Conservation (phyloP, 2,797 vertebrate genomes). For the Bovichtus variegatus region DNA sequence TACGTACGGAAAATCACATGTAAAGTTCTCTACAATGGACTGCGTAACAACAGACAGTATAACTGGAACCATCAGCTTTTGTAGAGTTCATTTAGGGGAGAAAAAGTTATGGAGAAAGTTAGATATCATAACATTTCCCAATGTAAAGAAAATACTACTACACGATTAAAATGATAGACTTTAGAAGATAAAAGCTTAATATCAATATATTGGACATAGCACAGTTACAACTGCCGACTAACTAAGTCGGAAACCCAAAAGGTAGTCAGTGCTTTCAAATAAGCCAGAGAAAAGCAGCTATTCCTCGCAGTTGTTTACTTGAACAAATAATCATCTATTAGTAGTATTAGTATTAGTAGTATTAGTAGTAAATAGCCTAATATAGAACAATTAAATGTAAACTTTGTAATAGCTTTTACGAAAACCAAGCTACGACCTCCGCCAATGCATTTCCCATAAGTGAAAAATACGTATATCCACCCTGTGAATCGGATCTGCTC, state of each 20-base stretch:
- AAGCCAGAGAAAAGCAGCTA: not conserved
- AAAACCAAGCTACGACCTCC: too few relatives aligned
- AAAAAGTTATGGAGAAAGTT: not conserved
- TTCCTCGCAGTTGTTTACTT: not conserved
- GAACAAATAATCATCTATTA: not conserved
- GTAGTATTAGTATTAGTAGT: too few relatives aligned
- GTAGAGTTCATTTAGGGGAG: not conserved
- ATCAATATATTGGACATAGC: not conserved
- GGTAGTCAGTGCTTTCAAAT: too few relatives aligned
- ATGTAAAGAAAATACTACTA: not conserved
- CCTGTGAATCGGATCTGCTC: too few relatives aligned
- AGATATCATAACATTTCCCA: slow-evolving; percentile 6
- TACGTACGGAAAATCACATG: not conserved
- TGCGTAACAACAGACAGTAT: not conserved
- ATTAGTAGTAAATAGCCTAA: not conserved
- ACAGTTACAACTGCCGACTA: not conserved
- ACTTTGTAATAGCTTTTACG: not conserved
- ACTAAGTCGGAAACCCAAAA: not conserved
- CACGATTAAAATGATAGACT: not conserved
- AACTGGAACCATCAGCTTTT: not conserved
- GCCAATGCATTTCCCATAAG: too few relatives aligned
- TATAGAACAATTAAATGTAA: not conserved
- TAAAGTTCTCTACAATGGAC: not conserved
- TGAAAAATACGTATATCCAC: too few relatives aligned
- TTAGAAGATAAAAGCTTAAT: not conserved